Evolutionary conservation across 2,797 vertebrate species (phyloP).

Genomic region (Mallotus villosus): DNA sequence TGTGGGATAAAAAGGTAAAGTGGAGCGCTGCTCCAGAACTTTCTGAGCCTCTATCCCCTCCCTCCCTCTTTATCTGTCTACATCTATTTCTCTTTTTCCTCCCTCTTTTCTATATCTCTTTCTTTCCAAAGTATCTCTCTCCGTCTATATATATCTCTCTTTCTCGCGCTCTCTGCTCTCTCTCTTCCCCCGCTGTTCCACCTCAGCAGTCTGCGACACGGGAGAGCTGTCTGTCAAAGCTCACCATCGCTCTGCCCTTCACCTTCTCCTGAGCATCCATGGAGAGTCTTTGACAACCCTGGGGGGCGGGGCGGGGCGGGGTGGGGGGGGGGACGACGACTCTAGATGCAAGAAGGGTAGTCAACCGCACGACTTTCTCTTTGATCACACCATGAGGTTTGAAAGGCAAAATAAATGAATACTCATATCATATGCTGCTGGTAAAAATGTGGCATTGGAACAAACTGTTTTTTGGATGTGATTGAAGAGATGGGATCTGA

Average conservation of each 20-base stretch:
- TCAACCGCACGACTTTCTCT: too few relatives aligned
- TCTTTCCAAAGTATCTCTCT: too few relatives aligned
- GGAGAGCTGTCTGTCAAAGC: constrained; percentile 23
- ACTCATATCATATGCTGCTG: neutral
- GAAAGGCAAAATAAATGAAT: too few relatives aligned
- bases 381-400: too few relatives aligned
- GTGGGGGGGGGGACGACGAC: neutral
- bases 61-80: neutral
- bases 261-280: neutral
- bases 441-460: neutral
- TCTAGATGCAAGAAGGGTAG: neutral
- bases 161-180: neutral
- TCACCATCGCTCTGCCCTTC: neutral
- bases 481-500: neutral
- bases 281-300: neutral
- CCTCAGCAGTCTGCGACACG: neutral
- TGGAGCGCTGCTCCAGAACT: constrained; percentile 15
- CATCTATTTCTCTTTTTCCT: neutral
- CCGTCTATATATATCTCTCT: constrained; percentile 3
- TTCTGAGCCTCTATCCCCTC: neutral
- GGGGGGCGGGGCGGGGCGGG: neutral
- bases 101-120: neutral
- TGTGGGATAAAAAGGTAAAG: neutral
- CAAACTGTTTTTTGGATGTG: neutral
- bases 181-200: constrained; percentile 1